Evolutionary conservation across 2,888 invertebrate species (phyloP), one percentile per base, ranked within the genome.

Genomic region (Oscheius sp.): DNA sequence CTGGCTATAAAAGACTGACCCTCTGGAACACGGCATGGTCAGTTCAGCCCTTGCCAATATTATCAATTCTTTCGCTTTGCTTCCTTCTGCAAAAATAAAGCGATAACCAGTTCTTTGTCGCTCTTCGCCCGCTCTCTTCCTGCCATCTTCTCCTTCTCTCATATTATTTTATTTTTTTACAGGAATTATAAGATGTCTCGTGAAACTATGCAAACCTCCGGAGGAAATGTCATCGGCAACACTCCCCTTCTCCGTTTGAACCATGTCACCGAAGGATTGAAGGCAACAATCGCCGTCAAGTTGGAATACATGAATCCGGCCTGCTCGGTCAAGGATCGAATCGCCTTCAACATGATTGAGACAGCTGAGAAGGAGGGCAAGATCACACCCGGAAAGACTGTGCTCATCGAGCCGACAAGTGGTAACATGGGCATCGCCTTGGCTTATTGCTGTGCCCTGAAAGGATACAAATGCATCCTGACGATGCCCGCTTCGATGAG

Each of bases 381-480:
- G 45, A 84, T 86, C 73, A 76, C 73, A n/a, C 84, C 84, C 5
- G 85, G 84, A 55, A 79, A 82, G 58, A 79, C 79, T 3, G 80
- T 84, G 12, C 76, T 86, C 52, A 79, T 86, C 68, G 86, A 86
- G 68, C 80, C 84, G 12, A 86, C 86, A 2, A 82, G 82, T 49
- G 86, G 86, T 29, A 88, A 89, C 72, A 86, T 85, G 80, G 88
- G 88, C 49, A 86, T 87, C 56, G 87, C 84, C 2, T 73, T 89
- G 49, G 87, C 88, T 9, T 76, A 75, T 58, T 77, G 75, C 21
- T 76, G 75, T 45, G 75, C 76, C 49, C 68, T 76, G 46, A 55
- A 46, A 41, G 74, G 74, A 12, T 88, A 88, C 80, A 83, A 83
- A 53, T 77, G 83, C 2, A 85, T 87, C 58, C 76, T 89, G 27